Evolutionary conservation across 92 coral and sea anemone genomes (phyloP), one percentile per base, ranked within the genome.

Genomic region (Montipora capitata): DNA sequence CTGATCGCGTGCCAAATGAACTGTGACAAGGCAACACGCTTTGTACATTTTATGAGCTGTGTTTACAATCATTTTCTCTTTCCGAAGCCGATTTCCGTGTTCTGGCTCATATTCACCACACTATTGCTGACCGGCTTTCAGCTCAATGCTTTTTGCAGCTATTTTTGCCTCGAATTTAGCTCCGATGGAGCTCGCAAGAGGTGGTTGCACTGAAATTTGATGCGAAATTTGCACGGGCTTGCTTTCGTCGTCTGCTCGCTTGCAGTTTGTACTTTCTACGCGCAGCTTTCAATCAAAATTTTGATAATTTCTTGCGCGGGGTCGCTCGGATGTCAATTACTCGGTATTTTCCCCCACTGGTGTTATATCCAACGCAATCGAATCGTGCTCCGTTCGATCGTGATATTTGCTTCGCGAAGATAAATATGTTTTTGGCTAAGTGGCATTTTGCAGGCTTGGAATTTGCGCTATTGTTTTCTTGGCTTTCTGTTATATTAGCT

Each of bases 1-100:
- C 56, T 56, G 85, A 81, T 81, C 85, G 85, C 85, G 85, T 81
- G 85, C 77, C 85, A 81, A 20, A 2, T 48, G 15, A 35, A 48
- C 77, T 44, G 77, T 48, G 67, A 77, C 75, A 68, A 49, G 10
- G 39, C 68, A 68, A 52, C 76, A 11, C 52, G 61, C 77, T 77
- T 49, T 81, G 85, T 68, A 40, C 38, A 14, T 68, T 81, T 81
- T 68, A 27, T 35, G 77, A 68, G 17, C 38, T 18, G 40, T 40
- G 10, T 54, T 54, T 8, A 12, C 61, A 81, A 48, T 51, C 38
- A 4, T 10, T 48, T 48, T 48, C 12, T 8, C 14, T 51, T 38
- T 65, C 27, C 48, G 40, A 40, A 20, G 41, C 39, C 49, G 10
- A 51, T 11, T 40, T 40, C 68, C 6, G 8, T 27, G 15, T 10